Base-by-base conservation (phyloP, 92 coral and sea anemone genomes). In the Parazoanthus atlanticus region DNA sequence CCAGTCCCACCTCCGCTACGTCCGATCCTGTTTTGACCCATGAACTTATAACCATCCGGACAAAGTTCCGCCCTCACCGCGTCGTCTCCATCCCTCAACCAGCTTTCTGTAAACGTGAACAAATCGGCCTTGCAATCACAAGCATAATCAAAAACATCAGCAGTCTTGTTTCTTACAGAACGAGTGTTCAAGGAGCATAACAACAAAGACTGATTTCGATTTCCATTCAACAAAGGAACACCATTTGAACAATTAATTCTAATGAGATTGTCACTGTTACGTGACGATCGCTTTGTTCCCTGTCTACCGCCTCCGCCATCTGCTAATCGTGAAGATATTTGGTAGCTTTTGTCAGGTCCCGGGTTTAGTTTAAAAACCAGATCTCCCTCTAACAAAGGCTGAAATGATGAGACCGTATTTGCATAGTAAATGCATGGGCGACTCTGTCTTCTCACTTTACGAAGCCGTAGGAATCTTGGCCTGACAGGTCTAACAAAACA, bases 21-120 rank as follows among this genome's bases (percentile, higher is more conserved):
- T 36, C 38, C 1, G 74, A 67, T 49, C 83, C 91, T 70, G 72
- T 74, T 82, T 89, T 89, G 88, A 89, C 81, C 91, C 91, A 89
- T 89, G 74, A 82, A 82, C 91, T 82, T 49, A 34, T 89, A 82
- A 43, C 91, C 91, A 88, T 88, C 91, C 29, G 87, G 87, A 80
- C 91, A 88, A 88, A 88, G 90, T 64, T 88, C 69, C 40, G 80
- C 79, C 86, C 47, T 85, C 80, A 86, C 74, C 58, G 82, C 81
- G 23, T 73, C 72, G 72, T 85, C 81, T 31, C 70, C 81, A 25
- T 85, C 89, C 82, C 89, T 74, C 89, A 74, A 73, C 89, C 89
- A 85, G 69, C 81, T 74, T 85, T 85, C 81, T 69, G 47, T 85
- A 85, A 74, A 85, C 52, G 77, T 85, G 65, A 85, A 15, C 89